phyloP scores from a whole-genome alignment of 2,888 invertebrate species.

The Sphaeridia pumilis region DNA sequence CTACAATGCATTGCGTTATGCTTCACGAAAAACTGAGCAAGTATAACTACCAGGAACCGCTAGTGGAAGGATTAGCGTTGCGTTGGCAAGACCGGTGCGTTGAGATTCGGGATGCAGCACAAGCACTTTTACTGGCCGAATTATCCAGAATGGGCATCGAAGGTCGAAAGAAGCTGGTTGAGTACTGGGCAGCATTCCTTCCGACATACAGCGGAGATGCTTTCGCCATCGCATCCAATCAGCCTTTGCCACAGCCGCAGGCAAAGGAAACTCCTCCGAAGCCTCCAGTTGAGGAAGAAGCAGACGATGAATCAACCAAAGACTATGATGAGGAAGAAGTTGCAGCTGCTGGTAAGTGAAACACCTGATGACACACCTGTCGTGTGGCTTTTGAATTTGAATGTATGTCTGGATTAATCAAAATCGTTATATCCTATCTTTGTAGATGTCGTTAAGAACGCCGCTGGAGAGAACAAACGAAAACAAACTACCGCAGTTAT shows the following conservation, averaged over 20 bases:
- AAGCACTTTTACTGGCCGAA: conserved; percentile 87
- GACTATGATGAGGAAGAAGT: conserved; percentile 36
- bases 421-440: no score
- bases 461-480: conserved; percentile 60
- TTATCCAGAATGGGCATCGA: conserved; percentile 75
- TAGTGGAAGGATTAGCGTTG: conserved; percentile 93
- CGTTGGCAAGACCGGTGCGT: conserved; percentile 98
- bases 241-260: conserved; percentile 6
- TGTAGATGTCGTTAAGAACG: conserved; percentile 13
- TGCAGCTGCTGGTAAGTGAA: neutral
- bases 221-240: conserved; percentile 30
- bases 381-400: no score
- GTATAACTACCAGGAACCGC: conserved; percentile 71
- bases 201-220: conserved; percentile 52
- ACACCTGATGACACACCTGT: no score
- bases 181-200: conserved; percentile 90
- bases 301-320: conserved; percentile 17
- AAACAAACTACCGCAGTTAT: conserved; percentile 95
- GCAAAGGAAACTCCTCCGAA: conserved; percentile 27
- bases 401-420: no score
- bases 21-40: conserved; percentile 79
- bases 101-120: conserved; percentile 89
- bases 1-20: conserved; percentile 90
- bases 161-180: conserved; percentile 82
- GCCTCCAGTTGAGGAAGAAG: conserved; percentile 25